These are phyloP conservation scores for Vulpes vulpes DNA, from an alignment of 2,113 vertebrate genomes.

Conservation along the genomic window DNA sequence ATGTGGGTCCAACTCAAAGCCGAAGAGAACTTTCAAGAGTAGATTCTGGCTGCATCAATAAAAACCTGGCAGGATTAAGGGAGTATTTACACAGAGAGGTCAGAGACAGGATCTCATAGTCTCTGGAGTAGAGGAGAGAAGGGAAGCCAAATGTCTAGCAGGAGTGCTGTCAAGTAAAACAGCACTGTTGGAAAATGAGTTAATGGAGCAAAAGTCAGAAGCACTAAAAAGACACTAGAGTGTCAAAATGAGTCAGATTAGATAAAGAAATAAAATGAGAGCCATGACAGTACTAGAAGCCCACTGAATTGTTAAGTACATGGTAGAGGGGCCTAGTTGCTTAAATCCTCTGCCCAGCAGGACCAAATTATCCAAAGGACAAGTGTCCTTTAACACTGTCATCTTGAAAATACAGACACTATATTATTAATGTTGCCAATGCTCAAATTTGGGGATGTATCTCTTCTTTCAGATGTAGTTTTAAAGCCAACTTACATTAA, in stretches of 20 bases:
- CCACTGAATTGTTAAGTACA: neutral
- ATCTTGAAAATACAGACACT: neutral
- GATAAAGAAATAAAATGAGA: neutral
- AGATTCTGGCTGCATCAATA: neutral
- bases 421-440: neutral
- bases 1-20: neutral
- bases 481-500: conserved; percentile 3
- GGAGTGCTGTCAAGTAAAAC: neutral
- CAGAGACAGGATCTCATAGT: neutral
- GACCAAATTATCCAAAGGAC: neutral
- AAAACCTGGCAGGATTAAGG: neutral
- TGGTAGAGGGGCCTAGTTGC: neutral
- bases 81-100: neutral
- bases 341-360: neutral
- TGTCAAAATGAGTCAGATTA: neutral
- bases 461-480: neutral
- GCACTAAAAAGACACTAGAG: neutral
- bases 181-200: neutral
- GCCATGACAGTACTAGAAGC: neutral
- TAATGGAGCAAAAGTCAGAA: neutral
- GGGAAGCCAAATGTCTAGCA: neutral
- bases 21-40: neutral
- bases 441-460: neutral
- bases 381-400: neutral
- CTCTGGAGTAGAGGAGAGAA: neutral